These are phyloP conservation scores for Synergus japonicus DNA, from an alignment of 2,888 invertebrate species.

Conservation along the genomic window DNA sequence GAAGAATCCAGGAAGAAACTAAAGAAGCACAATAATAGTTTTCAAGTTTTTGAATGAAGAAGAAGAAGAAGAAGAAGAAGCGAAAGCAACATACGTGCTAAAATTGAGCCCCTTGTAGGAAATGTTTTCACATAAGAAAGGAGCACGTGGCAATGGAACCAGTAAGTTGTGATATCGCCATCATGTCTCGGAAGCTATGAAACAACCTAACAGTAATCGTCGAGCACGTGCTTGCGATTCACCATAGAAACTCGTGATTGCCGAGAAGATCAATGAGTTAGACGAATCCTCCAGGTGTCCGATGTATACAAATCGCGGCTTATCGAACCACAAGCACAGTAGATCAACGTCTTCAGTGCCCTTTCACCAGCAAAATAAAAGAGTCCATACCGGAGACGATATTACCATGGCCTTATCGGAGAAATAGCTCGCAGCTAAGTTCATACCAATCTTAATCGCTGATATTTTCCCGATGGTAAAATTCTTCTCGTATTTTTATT, in stretches of 20 bases:
- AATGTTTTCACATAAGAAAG: conserved; percentile 18
- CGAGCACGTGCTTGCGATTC: conserved; percentile 36
- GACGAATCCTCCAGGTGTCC: conserved; percentile 33
- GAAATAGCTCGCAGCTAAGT: not conserved
- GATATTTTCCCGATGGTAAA: not conserved
- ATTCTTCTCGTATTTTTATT: not conserved
- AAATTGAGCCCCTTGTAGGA: not conserved
- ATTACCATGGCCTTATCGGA: not conserved
- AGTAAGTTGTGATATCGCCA: conserved; percentile 1
- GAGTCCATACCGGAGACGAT: not conserved
- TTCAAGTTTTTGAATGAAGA: too few relatives aligned
- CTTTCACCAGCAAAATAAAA: conserved; percentile 8
- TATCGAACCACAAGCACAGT: conserved; percentile 7
- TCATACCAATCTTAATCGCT: not conserved
- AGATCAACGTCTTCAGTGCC: conserved; percentile 8
- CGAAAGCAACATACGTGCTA: not conserved
- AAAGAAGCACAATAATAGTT: too few relatives aligned
- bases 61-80: not conserved
- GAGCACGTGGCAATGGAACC: conserved; percentile 9
- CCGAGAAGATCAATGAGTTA: conserved; percentile 33
- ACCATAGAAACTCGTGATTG: conserved; percentile 22
- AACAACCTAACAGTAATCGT: conserved; percentile 36
- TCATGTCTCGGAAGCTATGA: conserved; percentile 21
- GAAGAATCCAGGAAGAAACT: too few relatives aligned
- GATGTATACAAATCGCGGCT: conserved; percentile 30